A percentile compares a stretch with the other conserved stretches of the same genome.
phyloP scores from a whole-genome alignment of 35 echinoderm and acorn worm genomes.

The Nesometra sesokonis region DNA sequence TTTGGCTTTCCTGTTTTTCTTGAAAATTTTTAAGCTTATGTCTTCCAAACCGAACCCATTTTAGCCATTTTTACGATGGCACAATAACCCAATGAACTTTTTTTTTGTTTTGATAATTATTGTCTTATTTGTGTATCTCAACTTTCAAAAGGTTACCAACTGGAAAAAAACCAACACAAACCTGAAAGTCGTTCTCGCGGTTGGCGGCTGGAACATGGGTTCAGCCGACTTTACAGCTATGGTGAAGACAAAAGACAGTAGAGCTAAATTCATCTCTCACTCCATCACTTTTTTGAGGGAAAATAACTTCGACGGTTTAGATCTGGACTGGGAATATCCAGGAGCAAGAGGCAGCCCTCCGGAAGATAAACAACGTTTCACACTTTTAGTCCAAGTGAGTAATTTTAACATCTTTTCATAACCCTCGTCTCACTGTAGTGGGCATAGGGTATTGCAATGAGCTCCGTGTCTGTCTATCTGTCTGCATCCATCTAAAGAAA shows the following conservation, averaged over 20 bases:
- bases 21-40: no score
- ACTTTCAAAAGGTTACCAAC: background rate
- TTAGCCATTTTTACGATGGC: no score
- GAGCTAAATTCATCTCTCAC: background rate
- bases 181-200: background rate
- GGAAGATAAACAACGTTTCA: slow-evolving; percentile 34
- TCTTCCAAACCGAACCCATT: no score
- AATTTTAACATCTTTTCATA: no score
- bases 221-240: slow-evolving; percentile 4
- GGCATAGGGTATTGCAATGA: no score
- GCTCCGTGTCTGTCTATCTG: background rate
- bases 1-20: no score
- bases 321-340: slow-evolving; percentile 49
- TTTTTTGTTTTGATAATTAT: no score
- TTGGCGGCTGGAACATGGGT: slow-evolving; percentile 15
- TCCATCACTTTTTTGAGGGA: slow-evolving; percentile 10
- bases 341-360: slow-evolving; percentile 18
- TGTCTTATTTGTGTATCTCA: no score
- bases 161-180: background rate
- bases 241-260: background rate
- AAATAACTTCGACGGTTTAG: slow-evolving; percentile 39
- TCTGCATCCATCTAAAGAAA: background rate
- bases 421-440: no score
- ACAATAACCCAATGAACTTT: no score
- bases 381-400: slow-evolving; percentile 19